phyloP scores from a whole-genome alignment of 1,140 invertebrate species.

The Brachionus manjavacas region DNA sequence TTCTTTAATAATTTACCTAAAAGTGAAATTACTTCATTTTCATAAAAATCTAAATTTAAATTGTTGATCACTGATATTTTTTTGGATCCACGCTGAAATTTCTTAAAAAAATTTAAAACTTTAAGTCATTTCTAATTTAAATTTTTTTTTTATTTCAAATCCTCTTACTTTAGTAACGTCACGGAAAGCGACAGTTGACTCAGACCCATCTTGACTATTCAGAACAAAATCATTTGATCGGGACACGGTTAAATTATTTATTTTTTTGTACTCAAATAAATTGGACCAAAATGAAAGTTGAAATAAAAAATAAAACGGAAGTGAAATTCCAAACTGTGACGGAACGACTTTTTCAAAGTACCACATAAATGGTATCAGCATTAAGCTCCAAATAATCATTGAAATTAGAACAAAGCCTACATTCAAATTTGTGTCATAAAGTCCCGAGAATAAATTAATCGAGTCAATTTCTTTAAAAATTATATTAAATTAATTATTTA shows the following conservation, averaged over 20 bases:
- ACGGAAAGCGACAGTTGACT: background rate
- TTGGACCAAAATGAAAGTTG: conserved; percentile 48
- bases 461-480: background rate
- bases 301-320: conserved; percentile 71
- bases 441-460: background rate
- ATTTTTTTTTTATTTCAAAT: background rate
- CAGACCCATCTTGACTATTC: background rate
- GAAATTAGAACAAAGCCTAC: background rate
- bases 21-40: conserved; percentile 57
- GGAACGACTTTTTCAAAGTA: conserved; percentile 69
- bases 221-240: background rate
- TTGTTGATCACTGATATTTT: conserved; percentile 51
- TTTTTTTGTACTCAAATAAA: background rate
- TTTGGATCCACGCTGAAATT: conserved; percentile 7
- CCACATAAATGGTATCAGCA: conserved; percentile 56
- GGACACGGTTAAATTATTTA: background rate
- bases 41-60: conserved; percentile 55
- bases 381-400: background rate
- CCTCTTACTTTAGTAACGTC: background rate
- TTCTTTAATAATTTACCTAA: conserved; percentile 45
- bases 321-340: conserved; percentile 62
- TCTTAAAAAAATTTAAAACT: background rate
- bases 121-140: background rate
- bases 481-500: background rate
- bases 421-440: background rate